Conservation (phyloP, 1,140 invertebrate genomes). For the Sycophila sp. region DNA sequence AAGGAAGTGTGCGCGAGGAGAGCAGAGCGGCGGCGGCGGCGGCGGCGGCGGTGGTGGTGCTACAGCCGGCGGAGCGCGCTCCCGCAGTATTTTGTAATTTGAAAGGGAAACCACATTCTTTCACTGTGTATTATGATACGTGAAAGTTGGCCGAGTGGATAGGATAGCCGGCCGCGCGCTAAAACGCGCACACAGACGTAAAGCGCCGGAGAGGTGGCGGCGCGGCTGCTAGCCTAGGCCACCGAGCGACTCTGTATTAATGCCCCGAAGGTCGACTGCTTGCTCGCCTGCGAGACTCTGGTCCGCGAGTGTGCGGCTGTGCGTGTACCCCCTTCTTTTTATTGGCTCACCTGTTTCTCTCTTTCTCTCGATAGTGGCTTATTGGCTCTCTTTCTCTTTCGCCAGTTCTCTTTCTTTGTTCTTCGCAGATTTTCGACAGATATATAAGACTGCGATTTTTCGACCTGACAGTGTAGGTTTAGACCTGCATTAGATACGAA, state of each 20-base stretch:
- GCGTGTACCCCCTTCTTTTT: constrained; percentile 35
- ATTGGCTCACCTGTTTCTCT: not conserved
- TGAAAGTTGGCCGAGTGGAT: constrained; percentile 57
- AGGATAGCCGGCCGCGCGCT: not conserved
- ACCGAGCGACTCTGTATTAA: constrained; percentile 2
- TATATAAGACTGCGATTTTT: not conserved
- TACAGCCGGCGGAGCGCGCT: constrained; percentile 30
- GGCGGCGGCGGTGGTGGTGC: not conserved
- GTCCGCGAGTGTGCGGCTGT: no score
- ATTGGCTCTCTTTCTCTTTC: not conserved
- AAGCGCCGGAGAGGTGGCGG: constrained; percentile 31
- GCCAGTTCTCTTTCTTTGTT: not conserved
- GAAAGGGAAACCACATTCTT: constrained; percentile 66
- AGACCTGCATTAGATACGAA: not conserved
- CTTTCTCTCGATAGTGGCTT: not conserved
- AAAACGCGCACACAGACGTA: constrained; percentile 18
- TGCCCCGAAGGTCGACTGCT: constrained; percentile 58
- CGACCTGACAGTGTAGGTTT: not conserved
- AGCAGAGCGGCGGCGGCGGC: no score
- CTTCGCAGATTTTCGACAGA: not conserved
- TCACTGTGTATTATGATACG: constrained; percentile 64
- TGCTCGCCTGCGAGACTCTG: no score
- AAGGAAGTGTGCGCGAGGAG: constrained; percentile 46
- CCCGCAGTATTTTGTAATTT: constrained; percentile 63
- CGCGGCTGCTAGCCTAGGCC: not conserved